Percentiles rank a stretch among this genome's conserved stretches.
phyloP scores from a whole-genome alignment of 2,113 vertebrate genomes.

The Arvicanthis niloticus region DNA sequence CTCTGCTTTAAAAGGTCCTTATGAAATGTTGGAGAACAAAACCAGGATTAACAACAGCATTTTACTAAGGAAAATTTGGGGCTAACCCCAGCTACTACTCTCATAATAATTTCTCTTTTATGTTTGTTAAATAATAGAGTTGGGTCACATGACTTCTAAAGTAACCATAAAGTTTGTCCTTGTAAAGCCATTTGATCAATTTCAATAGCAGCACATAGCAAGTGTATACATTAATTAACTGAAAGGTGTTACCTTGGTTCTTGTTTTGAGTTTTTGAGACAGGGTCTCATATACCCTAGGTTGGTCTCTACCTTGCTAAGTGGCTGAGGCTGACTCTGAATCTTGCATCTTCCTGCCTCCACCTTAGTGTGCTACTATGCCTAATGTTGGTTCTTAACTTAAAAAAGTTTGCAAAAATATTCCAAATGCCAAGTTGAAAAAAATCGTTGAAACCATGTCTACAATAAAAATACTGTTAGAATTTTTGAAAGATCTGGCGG shows the following conservation, averaged over 20 bases:
- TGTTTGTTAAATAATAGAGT: not conserved
- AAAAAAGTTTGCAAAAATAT: not conserved
- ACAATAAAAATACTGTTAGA: not conserved
- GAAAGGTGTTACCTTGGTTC: not conserved
- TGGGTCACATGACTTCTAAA: conserved; percentile 44
- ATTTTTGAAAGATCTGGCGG: conserved; percentile 8
- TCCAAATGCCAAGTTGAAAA: conserved; percentile 22
- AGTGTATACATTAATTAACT: not conserved
- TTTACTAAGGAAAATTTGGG: not conserved
- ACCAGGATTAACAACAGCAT: not conserved
- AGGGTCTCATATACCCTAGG: not conserved
- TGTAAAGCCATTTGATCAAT: not conserved
- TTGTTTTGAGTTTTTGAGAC: not conserved
- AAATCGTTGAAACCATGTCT: conserved; percentile 1
- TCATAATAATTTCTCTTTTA: conserved; percentile 13
- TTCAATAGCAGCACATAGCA: not conserved
- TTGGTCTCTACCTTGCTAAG: not conserved
- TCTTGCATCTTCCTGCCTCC: not conserved
- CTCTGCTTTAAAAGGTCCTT: conserved; percentile 27
- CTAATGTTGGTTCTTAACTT: not conserved
- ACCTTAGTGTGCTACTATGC: not conserved
- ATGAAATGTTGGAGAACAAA: not conserved
- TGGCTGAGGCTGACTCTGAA: not conserved
- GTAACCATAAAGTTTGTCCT: conserved; percentile 4
- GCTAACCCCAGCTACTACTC: not conserved